A percentile compares a stretch with the other conserved stretches of the same genome.
These are phyloP conservation scores for Istiophorus platypterus DNA, from an alignment of 2,113 vertebrate genomes.

Conservation along the genomic window DNA sequence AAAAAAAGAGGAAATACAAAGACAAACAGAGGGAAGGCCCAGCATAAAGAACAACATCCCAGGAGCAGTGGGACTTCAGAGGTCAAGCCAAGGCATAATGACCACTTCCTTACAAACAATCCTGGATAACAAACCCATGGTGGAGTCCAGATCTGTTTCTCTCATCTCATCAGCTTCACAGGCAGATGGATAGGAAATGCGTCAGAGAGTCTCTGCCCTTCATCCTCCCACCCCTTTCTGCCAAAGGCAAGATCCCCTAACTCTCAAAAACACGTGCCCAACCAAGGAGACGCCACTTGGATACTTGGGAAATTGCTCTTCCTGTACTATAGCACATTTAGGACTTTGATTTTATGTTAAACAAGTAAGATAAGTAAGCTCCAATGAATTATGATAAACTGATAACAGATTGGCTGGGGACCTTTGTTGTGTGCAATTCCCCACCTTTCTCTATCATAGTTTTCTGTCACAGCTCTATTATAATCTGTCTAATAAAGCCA, in stretches of 20 bases:
- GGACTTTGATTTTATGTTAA: background rate
- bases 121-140: conserved; percentile 28
- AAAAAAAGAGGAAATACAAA: conserved; percentile 22
- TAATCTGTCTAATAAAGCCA: too few relatives aligned
- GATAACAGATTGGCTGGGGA: background rate
- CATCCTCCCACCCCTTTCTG: conserved; percentile 53
- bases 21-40: conserved; percentile 3
- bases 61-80: conserved; percentile 12
- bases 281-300: background rate
- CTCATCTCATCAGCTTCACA: conserved; percentile 53
- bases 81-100: conserved; percentile 29
- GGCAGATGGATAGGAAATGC: conserved; percentile 72
- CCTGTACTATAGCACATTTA: background rate
- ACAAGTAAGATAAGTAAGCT: too few relatives aligned
- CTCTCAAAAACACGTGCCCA: conserved; percentile 4
- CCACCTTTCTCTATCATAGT: background rate
- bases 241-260: conserved; percentile 32
- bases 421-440: background rate
- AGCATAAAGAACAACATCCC: conserved; percentile 14
- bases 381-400: background rate
- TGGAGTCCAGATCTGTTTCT: conserved; percentile 47
- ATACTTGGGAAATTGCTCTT: background rate
- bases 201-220: conserved; percentile 28
- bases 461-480: too few relatives aligned
- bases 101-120: conserved; percentile 62